Evolutionary conservation across 2,113 vertebrate species (phyloP), one percentile per base, ranked within the genome.

Genomic region (Antennarius striatus): DNA sequence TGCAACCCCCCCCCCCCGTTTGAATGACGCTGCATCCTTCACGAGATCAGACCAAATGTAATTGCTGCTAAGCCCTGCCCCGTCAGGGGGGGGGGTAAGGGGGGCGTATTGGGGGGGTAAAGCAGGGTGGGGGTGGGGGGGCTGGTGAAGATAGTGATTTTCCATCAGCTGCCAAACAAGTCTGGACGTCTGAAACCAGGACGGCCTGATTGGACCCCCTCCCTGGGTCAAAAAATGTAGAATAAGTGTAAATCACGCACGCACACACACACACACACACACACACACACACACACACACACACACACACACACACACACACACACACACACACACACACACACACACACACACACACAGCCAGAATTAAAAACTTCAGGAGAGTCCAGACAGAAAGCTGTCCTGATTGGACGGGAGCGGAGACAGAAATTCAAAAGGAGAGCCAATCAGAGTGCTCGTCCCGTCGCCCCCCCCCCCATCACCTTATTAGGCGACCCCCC

Each of bases 131-230:
- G 84, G 75, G 63, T n/a, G 22, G 22, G 22, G 66, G 61, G 64
- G 73, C 77, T 83, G 78, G 77, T 71, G 77, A 86, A 89, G 79
- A 84, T 83, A 84, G 88, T 88, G 90, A 91, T 87, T 91, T 91
- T 90, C 88, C 86, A 86, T 85, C 81, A 84, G 81, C 79, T 56
- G 55, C 84, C 77, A 69, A 85, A 73, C 75, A 76, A 86, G 79
- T 82, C 77, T 80, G 74, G 68, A 84, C 85, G 75, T 88, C 77
- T 83, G 73, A 84, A 77, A 71, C 71, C 64, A 52, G 72, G 77
- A 67, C 74, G 68, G 82, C 71, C 56, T 49, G 79, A 77, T 87
- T 63, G 22, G 64, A 67, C 3, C 11, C 75, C 22, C 22, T 80
- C 76, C 81, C 53, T 64, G 36, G 45, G 59, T 83, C 22, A 22